Conservation (phyloP, 2,113 vertebrate species). For the Otolemur garnettii region DNA sequence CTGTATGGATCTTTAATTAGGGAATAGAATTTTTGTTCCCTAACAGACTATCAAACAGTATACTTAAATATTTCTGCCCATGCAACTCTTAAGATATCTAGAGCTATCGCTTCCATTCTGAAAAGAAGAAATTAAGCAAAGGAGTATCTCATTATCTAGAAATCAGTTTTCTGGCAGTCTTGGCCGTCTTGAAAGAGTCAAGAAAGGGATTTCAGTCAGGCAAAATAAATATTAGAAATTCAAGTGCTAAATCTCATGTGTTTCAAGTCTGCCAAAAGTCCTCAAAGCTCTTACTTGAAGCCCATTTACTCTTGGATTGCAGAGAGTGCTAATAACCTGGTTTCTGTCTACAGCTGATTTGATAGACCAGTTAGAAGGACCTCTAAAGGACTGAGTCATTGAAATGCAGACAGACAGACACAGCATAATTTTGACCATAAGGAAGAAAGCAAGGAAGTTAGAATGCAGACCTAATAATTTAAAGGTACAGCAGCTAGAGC, state of each 20-base stretch:
- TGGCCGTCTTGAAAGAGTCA: neutral
- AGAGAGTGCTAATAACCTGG: conserved; percentile 22
- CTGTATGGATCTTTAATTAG: neutral
- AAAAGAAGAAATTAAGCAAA: conserved; percentile 57
- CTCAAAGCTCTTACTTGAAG: conserved; percentile 2
- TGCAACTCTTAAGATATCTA: conserved; percentile 13
- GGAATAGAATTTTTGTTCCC: conserved; percentile 23
- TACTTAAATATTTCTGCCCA: conserved; percentile 4
- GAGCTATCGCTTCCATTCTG: neutral
- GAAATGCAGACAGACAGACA: neutral
- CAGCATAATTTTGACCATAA: neutral
- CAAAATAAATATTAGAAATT: conserved; percentile 33
- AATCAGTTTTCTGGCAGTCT: conserved; percentile 42
- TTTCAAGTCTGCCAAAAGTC: conserved; percentile 63
- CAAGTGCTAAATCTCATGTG: conserved; percentile 27
- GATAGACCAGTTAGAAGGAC: conserved; percentile 9
- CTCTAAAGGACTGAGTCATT: neutral
- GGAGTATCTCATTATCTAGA: conserved; percentile 16
- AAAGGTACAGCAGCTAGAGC: neutral
- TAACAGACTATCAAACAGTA: conserved; percentile 8
- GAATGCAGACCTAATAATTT: neutral
- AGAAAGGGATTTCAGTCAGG: conserved; percentile 28
- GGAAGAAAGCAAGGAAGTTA: neutral
- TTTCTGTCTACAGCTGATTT: conserved; percentile 23
- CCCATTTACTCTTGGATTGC: conserved; percentile 19